These are phyloP conservation scores for Oasisia sp. DNA, from an alignment of 2,888 invertebrate genomes.

Conservation along the genomic window DNA sequence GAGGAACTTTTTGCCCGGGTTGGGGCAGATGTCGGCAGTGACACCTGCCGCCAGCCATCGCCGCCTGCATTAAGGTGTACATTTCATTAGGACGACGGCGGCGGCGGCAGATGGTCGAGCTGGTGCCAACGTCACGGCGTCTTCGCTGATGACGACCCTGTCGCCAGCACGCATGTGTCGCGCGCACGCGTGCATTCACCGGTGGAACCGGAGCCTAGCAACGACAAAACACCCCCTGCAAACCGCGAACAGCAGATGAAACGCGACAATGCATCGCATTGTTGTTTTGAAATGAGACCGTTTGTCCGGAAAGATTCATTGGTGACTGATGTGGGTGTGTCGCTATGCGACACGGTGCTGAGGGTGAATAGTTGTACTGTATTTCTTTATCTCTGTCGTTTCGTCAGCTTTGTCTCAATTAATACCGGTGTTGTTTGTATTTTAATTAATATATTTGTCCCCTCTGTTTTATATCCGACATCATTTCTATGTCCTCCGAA, in stretches of 20 bases:
- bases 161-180: not conserved
- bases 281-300: not conserved
- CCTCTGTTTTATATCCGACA: not conserved
- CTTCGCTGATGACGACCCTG: not conserved
- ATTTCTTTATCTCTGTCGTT: not conserved
- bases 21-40: not conserved
- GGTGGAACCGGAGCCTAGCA: not conserved
- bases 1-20: not conserved
- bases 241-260: not conserved
- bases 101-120: not conserved
- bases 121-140: not conserved
- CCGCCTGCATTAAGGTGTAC: not conserved
- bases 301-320: not conserved
- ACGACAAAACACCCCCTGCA: not conserved
- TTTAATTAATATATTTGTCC: not conserved
- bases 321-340: not conserved
- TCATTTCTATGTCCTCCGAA: not conserved
- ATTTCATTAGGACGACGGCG: not conserved
- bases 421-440: not conserved
- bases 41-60: not conserved
- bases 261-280: constrained; percentile 4
- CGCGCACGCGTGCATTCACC: not conserved
- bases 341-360: not conserved
- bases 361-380: not conserved
- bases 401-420: not conserved